Evolutionary conservation across 1,140 invertebrate genomes (phyloP), one percentile per base, ranked within the genome.

Genomic region (Drosophila cardini): DNA sequence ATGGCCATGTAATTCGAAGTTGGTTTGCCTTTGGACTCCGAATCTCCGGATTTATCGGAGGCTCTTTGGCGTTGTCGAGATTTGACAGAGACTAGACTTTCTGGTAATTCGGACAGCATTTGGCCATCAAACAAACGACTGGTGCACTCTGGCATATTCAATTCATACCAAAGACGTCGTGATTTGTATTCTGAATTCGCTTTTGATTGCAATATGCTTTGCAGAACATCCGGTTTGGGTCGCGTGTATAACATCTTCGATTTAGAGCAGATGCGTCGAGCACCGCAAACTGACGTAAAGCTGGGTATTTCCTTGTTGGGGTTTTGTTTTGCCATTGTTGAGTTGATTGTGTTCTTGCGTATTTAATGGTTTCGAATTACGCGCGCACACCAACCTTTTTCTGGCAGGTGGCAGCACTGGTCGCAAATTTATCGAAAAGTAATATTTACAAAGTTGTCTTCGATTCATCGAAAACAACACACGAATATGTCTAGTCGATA

Each of bases 141-240:
- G 9, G 90, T 78, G 53, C 87, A 91, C 46, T 91, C 91, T 10
- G 91, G 91, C 82, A 92, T 90, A 75, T 92, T 92, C 6, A 92
- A 50, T 57, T 92, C 91, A 53, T 92, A 91, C 91, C 91, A 92
- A 9, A 92, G 60, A 11, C 82, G 79, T 4, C 91, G 76, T 4
- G 91, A 78, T 56, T 90, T 92, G 43, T 92, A 92, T 8, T 82
- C 84, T 0, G 84, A 62, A 76, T 92, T 92, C 18, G 91, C 91
- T 50, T 90, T 92, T 5, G 87, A 91, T 32, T 82, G 80, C 13
- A 92, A 55, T 56, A 92, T 90, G 43, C 81, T 81, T 34, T 91
- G 74, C 0, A 92, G 63, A 0, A 90, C 84, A 68, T 90, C 89
- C 2, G 90, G 90, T 38, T 91, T 91, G 48, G 90, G 90, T 2